Evolutionary conservation across 2,888 invertebrate genomes (phyloP), one percentile per base, ranked within the genome.

Genomic region (Melanophora roralis): DNA sequence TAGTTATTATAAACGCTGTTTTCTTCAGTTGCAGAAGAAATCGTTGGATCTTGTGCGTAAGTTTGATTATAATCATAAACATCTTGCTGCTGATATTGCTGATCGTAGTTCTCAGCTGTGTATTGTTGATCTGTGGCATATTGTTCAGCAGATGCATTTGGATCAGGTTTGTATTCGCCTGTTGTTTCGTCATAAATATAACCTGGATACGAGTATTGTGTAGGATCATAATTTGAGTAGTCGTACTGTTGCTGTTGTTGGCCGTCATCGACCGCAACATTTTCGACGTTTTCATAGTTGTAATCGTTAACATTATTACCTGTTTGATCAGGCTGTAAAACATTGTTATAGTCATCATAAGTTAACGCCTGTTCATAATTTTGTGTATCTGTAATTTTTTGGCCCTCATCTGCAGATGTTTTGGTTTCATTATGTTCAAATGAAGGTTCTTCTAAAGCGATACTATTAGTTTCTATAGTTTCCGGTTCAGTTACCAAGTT

Each of bases 121-220:
- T 81, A 81, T 16, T 74, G 74, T 32, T 75, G 78, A 78, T 82
- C 78, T 74, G 79, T 57, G 65, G 77, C 60, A 77, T 82, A 78
- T 27, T 73, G 71, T 32, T 67, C 82, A 0, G 72, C 57, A 36
- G 62, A 12, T 11, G 72, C 84, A 73, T 81, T 81, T 4, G 86
- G 84, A 83, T 88, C 87, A 64, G 88, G 87, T 38, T 86, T 85
- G 32, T 87, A 88, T 76, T 88, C 85, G 8, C 88, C 88, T 7
- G 85, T 88, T 16, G 86, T 77, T 82, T 89, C 88, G 34, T 87
- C 87, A 81, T 89, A 90, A 75, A 86, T 86, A 71, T 89, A 90
- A 32, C 88, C 88, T 21, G 88, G 87, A 82, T 89, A 89, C 38
- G 85, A 84, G 69, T 88, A 88, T 40, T 88, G 86, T 7, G 85